Base-by-base conservation (phyloP, 2,797 vertebrate species). In the Phalanger gymnotis region DNA sequence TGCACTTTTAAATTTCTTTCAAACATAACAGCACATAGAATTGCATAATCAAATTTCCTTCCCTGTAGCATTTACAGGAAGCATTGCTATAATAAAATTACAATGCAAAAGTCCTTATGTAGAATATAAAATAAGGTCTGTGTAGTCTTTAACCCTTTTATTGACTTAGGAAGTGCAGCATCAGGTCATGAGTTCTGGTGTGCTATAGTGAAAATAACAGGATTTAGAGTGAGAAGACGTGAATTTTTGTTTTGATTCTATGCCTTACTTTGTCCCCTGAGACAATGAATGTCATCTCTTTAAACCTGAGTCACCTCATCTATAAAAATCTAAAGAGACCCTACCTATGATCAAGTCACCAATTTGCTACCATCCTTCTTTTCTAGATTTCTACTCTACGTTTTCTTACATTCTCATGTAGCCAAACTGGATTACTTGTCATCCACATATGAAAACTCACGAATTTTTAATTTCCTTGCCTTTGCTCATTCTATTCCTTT, bases 41-140 rank as follows among this genome's bases (percentile, higher is more conserved):
- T 53, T 3, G 0, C 0, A 13, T 81, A 94, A 56, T 34, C 31
- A 30, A 95, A 95, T 91, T 19, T 0, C 11, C 2, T 94, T 93
- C 53, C 92, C 89, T 81, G 40, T 53, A 96, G 40, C 31, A 52
- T 61, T 53, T 52, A 81, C 90, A 5, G 90, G 58, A 96, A 92
- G 1, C 52, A 94, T 81, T 81, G 73, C 40, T 47, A 25, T 81
- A 81, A 47, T 81, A 47, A 25, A 81, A 81, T 47, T 27, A 81
- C 40, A 81, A 25, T 81, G n/a, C 40, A 47, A 81, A 81, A 47
- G 40, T 25, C 54, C 95, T 30, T 92, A 53, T 95, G n/a, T 6
- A 10, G 40, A 57, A 91, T 30, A 53, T 91, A 93, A 19, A 93
- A 93, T 53, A 87, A n/a, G 30, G 25, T 0, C 55, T 93, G 22